Percentiles rank a stretch among this genome's conserved stretches.
Conservation (phyloP, 2,113 vertebrate species). For the Cygnus buccinator region DNA sequence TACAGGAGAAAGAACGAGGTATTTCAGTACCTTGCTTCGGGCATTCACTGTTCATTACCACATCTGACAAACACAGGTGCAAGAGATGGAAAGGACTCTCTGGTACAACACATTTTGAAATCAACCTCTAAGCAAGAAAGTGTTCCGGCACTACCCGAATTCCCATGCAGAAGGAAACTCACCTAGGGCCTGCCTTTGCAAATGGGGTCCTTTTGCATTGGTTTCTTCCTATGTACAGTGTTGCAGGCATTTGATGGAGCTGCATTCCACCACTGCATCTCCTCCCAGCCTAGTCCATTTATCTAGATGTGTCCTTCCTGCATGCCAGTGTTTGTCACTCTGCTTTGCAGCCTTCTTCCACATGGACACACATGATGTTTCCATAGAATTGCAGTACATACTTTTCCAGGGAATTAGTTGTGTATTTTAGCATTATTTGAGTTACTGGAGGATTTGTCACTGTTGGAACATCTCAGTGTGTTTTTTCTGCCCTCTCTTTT, state of each 20-base stretch:
- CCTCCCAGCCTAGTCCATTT: background rate
- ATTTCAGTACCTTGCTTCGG: background rate
- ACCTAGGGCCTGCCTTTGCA: background rate
- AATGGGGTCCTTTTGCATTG: background rate
- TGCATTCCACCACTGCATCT: background rate
- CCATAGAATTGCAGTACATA: background rate
- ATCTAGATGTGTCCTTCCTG: background rate
- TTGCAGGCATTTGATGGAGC: background rate
- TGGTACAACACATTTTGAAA: background rate
- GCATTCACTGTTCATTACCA: background rate
- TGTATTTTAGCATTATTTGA: background rate
- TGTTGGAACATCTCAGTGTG: background rate
- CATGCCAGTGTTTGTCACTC: background rate
- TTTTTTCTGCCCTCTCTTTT: rapidly evolving
- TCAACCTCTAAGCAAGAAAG: rapidly evolving
- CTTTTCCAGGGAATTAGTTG: background rate
- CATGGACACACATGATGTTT: no score
- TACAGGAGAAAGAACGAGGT: background rate
- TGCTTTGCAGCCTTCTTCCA: background rate
- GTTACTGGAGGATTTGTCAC: background rate
- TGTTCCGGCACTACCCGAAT: background rate
- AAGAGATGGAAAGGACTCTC: background rate
- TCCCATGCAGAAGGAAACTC: background rate
- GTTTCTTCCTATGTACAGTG: background rate
- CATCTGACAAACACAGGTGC: background rate